Base-by-base conservation (phyloP, 2,797 vertebrate genomes). In the Lepilemur septentrionalis region DNA sequence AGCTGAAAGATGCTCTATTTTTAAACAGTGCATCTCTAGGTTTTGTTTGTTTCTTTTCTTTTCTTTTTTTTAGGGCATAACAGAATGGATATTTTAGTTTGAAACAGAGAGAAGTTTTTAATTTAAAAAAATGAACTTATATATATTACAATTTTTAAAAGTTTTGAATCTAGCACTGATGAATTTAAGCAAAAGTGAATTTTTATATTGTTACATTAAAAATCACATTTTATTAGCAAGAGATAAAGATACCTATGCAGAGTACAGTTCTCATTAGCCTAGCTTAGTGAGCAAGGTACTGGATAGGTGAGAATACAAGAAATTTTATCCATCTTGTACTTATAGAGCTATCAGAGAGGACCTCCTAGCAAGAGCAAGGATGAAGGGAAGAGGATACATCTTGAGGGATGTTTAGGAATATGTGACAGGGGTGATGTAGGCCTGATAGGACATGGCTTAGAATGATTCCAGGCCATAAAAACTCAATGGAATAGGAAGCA, bases 51-150 rank as follows among this genome's bases (percentile, higher is more conserved):
- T 57, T 57, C 55, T 57, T 57, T 57, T 57, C 22, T 25, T 57
- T 1, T 25, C 11, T 38, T 78, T 67, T 17, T 65, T 82, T 70
- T 35, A 55, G 30, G 9, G 35, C 2, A 73, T 38, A 89, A 83
- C 0, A 72, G 57, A 88, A 67, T 83, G n/a, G 28, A 15, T 41
- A 67, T 95, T 89, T 95, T 94, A 89, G 81, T 73, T 96, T 91
- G 30, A 95, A 96, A 78, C 48, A 84, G 10, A 92, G 10, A 93
- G 18, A 48, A 38, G 2, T 1, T 57, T 73, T 91, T 41, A 28
- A 7, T 93, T 84, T 38, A 80, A 38, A 91, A 70, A 48, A 10
- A 43, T 0, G 0, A 35, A 30, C 3, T 12, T 32, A 79, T 20
- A 59, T 5, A 41, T 43, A 57, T 30, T 41, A n/a, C 0, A 63